Conservation (phyloP, 2,797 vertebrate genomes). For the Neosalanx taihuensis region DNA sequence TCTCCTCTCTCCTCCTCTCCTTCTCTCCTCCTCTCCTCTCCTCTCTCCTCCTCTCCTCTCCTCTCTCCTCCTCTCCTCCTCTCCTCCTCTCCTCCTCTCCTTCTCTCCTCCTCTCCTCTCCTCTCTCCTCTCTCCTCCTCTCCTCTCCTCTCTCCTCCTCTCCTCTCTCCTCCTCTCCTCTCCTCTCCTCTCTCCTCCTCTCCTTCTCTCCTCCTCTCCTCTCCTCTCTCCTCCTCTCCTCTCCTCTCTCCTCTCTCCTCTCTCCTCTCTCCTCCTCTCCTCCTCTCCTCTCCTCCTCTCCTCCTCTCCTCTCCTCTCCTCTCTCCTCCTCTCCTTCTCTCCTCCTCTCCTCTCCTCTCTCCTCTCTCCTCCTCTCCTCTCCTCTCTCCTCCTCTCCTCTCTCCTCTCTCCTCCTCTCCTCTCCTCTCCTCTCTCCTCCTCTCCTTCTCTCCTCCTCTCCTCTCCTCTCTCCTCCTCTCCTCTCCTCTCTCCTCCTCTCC, state of each 20-base stretch:
- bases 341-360: too few species aligned
- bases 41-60: not conserved
- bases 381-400: slow-evolving; percentile 23
- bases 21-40: not conserved
- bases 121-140: not conserved
- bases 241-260: not conserved
- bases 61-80: too few species aligned
- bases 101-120: not conserved
- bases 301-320: too few species aligned
- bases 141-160: too few species aligned
- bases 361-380: not conserved
- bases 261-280: not conserved
- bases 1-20: too few species aligned
- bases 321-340: too few species aligned
- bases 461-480: not conserved
- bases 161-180: not conserved
- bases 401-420: too few species aligned
- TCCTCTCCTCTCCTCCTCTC: not conserved
- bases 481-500: too few species aligned
- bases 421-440: too few species aligned
- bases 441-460: not conserved
- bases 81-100: not conserved
- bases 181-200: not conserved
- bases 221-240: not conserved
- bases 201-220: not conserved